Conservation (phyloP, 2,888 invertebrate species). For the Lottia gigantea region DNA sequence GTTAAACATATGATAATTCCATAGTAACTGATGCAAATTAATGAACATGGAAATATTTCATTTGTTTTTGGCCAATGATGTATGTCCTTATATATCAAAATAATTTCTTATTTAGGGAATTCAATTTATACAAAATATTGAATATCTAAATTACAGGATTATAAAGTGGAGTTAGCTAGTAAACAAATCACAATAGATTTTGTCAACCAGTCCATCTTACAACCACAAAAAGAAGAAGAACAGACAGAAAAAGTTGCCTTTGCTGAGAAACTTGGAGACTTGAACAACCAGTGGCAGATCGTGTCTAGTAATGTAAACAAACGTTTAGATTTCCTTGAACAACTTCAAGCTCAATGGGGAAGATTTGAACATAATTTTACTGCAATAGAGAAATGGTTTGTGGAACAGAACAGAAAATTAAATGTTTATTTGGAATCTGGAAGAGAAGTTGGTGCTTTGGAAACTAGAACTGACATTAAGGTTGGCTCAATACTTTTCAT, state of each 20-base stretch:
- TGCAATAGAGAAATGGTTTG: slow-evolving; percentile 55
- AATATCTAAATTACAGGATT: slow-evolving; percentile 43
- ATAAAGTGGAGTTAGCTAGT: slow-evolving; percentile 62
- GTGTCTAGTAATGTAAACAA: slow-evolving; percentile 51
- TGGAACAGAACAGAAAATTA: slow-evolving; percentile 58
- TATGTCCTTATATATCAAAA: too few relatives aligned
- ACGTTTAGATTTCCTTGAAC: slow-evolving; percentile 46
- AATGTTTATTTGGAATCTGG: slow-evolving; percentile 55
- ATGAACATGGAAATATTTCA: too few relatives aligned
- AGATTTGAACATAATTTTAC: slow-evolving; percentile 57
- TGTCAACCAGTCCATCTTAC: slow-evolving; percentile 60
- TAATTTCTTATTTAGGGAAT: too few relatives aligned
- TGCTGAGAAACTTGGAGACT: slow-evolving; percentile 56
- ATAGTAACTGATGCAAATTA: too few relatives aligned
- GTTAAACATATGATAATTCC: too few relatives aligned
- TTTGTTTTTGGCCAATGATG: too few relatives aligned
- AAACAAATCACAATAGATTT: slow-evolving; percentile 64
- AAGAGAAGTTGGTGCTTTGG: slow-evolving; percentile 59
- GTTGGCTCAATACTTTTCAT: slow-evolving; percentile 30
- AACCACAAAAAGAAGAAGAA: slow-evolving; percentile 40
- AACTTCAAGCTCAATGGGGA: slow-evolving; percentile 54
- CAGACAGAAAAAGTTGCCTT: slow-evolving; percentile 58
- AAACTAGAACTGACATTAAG: slow-evolving; percentile 62
- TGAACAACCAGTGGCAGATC: slow-evolving; percentile 57
- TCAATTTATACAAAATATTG: too few relatives aligned